phyloP scores from a whole-genome alignment of 2,113 vertebrate species.

The Megalops atlanticus region DNA sequence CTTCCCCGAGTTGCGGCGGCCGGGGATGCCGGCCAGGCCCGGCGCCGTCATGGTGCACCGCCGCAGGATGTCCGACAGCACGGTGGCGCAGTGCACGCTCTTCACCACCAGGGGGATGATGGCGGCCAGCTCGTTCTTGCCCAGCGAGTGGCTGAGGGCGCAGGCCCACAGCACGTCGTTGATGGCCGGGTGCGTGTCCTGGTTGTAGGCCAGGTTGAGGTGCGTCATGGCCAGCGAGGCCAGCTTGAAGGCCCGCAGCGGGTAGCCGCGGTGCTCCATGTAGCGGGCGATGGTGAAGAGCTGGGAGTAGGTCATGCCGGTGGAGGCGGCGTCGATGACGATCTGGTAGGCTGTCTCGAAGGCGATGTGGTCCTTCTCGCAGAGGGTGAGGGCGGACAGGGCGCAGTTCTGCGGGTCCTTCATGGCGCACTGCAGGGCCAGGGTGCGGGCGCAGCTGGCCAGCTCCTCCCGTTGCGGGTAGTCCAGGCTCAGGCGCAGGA shows the following conservation, averaged over 20 bases:
- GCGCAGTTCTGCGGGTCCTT: conserved; percentile 99
- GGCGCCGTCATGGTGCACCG: conserved; percentile 96
- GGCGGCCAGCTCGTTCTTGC: conserved; percentile 96
- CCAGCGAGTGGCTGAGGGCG: conserved; percentile 94
- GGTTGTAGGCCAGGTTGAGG: conserved; percentile 98
- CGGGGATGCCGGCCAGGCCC: conserved; percentile 91
- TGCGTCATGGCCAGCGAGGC: conserved; percentile 95
- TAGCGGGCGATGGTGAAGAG: conserved; percentile 97
- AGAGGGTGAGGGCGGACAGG: conserved; percentile 91
- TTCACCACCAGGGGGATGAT: conserved; percentile 97
- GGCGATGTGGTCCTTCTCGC: conserved; percentile 98
- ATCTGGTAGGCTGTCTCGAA: conserved; percentile 99
- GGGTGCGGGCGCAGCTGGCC: conserved; percentile 89
- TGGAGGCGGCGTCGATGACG: conserved; percentile 90
- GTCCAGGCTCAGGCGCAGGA: conserved; percentile 92
- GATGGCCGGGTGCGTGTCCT: conserved; percentile 97
- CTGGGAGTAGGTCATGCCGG: conserved; percentile 95
- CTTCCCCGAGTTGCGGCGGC: conserved; percentile 94
- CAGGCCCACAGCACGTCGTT: conserved; percentile 98
- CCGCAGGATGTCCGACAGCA: conserved; percentile 95
- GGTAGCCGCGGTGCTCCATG: conserved; percentile 98
- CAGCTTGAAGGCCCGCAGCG: conserved; percentile 93
- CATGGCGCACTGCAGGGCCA: conserved; percentile 97
- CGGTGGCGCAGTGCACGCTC: conserved; percentile 94
- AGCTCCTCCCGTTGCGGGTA: conserved; percentile 95